Conservation (phyloP, 2,888 invertebrate genomes). For the Perithous albicinctus region DNA sequence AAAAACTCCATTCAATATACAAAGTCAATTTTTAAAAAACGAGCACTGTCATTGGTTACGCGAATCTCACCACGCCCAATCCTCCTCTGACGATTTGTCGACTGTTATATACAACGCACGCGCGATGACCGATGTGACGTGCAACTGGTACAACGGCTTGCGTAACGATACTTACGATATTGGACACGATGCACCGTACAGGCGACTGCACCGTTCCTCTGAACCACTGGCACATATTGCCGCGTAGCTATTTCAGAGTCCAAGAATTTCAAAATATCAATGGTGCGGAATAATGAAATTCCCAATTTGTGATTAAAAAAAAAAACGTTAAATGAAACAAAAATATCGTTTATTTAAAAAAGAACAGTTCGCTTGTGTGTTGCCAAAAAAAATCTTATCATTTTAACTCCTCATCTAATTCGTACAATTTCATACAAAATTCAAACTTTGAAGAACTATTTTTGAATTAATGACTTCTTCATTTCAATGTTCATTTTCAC, state of each 20-base stretch:
- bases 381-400: too few species aligned
- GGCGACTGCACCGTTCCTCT: neutral
- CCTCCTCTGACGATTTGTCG: slow-evolving; percentile 12
- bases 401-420: too few species aligned
- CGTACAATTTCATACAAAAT: too few species aligned
- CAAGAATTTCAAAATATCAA: neutral
- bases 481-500: too few species aligned
- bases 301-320: neutral
- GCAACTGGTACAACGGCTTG: slow-evolving; percentile 17
- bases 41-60: slow-evolving; percentile 1
- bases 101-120: slow-evolving; percentile 15
- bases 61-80: slow-evolving; percentile 26
- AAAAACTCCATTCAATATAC: neutral
- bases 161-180: slow-evolving; percentile 32
- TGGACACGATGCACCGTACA: slow-evolving; percentile 4
- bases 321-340: too few species aligned
- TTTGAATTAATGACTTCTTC: too few species aligned
- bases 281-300: neutral
- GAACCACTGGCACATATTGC: neutral
- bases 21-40: neutral
- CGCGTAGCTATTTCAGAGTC: neutral
- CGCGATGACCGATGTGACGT: slow-evolving; percentile 26
- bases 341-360: too few species aligned
- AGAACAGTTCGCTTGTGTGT: too few species aligned
- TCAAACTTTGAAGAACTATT: too few species aligned